A percentile compares a stretch with the other conserved stretches of the same genome.
Evolutionary conservation across 2,113 vertebrate species (phyloP).

Genomic region (Pipa parva): DNA sequence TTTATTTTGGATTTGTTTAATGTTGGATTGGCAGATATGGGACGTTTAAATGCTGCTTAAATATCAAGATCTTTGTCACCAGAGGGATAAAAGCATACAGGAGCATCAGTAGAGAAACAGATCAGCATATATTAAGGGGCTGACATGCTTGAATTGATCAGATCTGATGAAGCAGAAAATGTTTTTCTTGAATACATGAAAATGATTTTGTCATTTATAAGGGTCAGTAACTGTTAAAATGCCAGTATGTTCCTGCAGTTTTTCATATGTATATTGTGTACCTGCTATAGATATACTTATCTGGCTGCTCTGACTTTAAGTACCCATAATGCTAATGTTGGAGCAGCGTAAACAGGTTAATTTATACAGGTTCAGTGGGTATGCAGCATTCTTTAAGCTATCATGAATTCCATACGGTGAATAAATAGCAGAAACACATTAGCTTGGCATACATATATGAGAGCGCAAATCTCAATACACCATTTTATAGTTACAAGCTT

Average conservation of each 20-base stretch:
- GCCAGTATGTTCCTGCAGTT: background rate
- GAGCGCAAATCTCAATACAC: too few species aligned
- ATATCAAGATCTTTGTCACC: background rate
- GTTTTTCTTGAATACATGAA: constrained; percentile 11
- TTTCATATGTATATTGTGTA: background rate
- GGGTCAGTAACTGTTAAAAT: constrained; percentile 6
- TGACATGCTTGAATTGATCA: constrained; percentile 12
- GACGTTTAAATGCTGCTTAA: constrained; percentile 2
- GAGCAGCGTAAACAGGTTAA: background rate
- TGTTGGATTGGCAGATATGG: background rate
- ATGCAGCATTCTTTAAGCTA: background rate
- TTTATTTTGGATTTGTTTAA: background rate
- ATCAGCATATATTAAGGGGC: background rate
- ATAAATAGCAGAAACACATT: background rate
- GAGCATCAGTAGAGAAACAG: constrained; percentile 1
- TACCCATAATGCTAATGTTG: background rate
- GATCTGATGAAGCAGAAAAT: constrained; percentile 12
- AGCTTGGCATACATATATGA: too few species aligned
- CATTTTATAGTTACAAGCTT: too few species aligned
- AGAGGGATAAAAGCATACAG: background rate
- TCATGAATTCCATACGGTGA: background rate
- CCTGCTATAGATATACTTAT: background rate
- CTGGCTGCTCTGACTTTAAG: background rate
- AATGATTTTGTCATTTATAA: constrained; percentile 11
- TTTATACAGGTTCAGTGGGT: background rate